Evolutionary conservation across 2,888 invertebrate genomes (phyloP), one percentile per base, ranked within the genome.

Genomic region (Cynaeus angustus): DNA sequence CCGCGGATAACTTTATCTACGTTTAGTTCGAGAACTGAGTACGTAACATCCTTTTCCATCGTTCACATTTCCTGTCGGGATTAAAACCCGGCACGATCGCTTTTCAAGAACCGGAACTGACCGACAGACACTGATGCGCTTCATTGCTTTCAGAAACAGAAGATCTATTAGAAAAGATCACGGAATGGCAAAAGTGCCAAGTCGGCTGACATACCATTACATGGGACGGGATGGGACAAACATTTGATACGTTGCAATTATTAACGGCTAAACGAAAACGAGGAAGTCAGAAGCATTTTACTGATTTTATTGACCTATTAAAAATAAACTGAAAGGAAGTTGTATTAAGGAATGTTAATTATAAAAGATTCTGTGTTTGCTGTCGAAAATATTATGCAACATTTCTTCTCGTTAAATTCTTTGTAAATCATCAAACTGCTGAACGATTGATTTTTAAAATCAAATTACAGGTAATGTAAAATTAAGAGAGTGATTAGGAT

Each of bases 101-200:
- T 50, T 67, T 59, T 62, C 68, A 43, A 38, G 41, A 30, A 3
- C 62, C 68, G 68, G 68, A 68, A 68, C 28, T 52, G 61, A 55
- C 68, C 68, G 68, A 68, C 59, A 59, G 66, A 38, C 52, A 62
- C 26, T 68, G 68, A 62, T 45, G 45, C 55, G 68, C 68, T 26
- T 62, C 68, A 61, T 61, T 62, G 68, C 68, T 46, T 62, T 38
- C 43, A 68, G 68, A 68, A 66, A 70, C 70, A 71, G 61, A 68
- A 71, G 68, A 70, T 66, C 61, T 71, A 72, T 72, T 72, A 72
- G 68, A 70, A 67, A 72, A 72, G 70, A 64, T 70, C 72, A 70
- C 68, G 72, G 62, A 38, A 33, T 21, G 13, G 10, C 38, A 16
- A 45, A 68, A 68, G 61, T 68, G 68, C 68, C 68, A 55, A 53